Evolutionary conservation across 1,140 invertebrate species (phyloP).

Genomic region (Neotoxoptera formosana): DNA sequence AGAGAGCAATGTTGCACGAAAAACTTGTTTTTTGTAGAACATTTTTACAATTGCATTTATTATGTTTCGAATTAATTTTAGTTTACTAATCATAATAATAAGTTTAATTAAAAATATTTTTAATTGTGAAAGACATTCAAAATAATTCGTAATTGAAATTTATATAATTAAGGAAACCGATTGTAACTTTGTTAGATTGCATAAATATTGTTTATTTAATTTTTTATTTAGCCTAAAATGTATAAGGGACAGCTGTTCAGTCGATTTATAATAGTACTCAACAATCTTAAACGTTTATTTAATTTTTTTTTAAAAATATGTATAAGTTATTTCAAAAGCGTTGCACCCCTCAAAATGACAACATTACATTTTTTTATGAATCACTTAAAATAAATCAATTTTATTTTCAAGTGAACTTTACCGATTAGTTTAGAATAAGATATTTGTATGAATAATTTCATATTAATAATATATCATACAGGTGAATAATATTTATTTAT

Average conservation of each 20-base stretch:
- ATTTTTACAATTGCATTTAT: slow-evolving; percentile 31
- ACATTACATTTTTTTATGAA: background rate
- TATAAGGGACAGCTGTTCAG: background rate
- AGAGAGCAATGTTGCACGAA: background rate
- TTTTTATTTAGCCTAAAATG: background rate
- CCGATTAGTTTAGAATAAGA: background rate
- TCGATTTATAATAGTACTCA: background rate
- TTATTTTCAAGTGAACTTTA: background rate
- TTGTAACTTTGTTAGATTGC: background rate
- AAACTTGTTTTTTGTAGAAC: background rate
- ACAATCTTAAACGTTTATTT: background rate
- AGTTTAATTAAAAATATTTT: slow-evolving; percentile 11
- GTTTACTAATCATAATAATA: background rate
- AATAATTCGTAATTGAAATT: background rate
- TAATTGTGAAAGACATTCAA: background rate
- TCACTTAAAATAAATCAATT: background rate
- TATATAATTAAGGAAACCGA: background rate
- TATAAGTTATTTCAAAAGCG: background rate
- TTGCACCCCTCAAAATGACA: background rate
- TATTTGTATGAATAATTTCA: background rate
- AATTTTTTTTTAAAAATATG: background rate
- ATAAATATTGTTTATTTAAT: background rate
- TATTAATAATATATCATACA: background rate
- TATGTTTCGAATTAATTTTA: slow-evolving; percentile 34
- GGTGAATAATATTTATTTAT: background rate